These are phyloP conservation scores for Eristalinus aeneus DNA, from an alignment of 2,888 invertebrate genomes.

Conservation along the genomic window DNA sequence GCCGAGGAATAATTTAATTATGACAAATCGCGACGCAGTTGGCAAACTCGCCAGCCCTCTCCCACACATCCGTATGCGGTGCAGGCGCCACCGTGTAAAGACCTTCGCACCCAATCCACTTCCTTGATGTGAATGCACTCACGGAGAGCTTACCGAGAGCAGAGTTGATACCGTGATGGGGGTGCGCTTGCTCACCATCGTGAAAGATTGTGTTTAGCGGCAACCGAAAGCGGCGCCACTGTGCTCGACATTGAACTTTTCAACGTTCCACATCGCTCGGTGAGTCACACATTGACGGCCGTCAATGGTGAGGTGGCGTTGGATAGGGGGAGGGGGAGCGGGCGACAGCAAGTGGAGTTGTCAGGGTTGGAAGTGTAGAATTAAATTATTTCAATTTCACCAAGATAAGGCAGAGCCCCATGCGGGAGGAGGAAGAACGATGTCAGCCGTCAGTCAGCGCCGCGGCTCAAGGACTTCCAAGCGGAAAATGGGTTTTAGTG, in stretches of 20 bases:
- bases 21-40: conserved; percentile 25
- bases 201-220: neutral
- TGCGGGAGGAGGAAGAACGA: conserved; percentile 50
- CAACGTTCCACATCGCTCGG: neutral
- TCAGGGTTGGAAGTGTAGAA: conserved; percentile 56
- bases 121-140: neutral
- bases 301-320: neutral
- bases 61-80: neutral
- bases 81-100: neutral
- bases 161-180: neutral
- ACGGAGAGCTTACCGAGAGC: neutral
- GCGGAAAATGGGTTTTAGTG: conserved; percentile 30
- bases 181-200: neutral
- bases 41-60: conserved; percentile 4
- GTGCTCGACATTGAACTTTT: conserved; percentile 58
- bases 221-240: conserved; percentile 13
- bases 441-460: conserved; percentile 11
- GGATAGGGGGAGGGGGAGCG: neutral
- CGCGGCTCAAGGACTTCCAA: conserved; percentile 53
- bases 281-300: conserved; percentile 23
- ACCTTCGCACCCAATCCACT: neutral
- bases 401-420: conserved; percentile 28
- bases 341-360: neutral
- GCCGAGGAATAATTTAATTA: conserved; percentile 61
- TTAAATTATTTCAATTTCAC: conserved; percentile 39